Evolutionary conservation across 1,140 invertebrate genomes (phyloP), one percentile per base, ranked within the genome.

Genomic region (Plectrocnemia conspersa): DNA sequence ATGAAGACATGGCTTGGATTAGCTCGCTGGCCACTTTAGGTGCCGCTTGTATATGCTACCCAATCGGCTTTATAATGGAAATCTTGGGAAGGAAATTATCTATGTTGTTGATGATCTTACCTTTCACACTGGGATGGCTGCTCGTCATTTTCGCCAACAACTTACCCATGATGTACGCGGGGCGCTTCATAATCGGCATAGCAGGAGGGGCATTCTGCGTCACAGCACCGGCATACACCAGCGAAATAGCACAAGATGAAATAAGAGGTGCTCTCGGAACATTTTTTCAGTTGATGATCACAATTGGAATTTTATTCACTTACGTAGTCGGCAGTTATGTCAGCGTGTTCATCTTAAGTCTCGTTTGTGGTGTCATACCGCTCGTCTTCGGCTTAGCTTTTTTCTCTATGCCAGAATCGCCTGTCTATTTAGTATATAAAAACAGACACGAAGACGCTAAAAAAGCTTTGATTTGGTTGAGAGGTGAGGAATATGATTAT

Each of bases 321-420:
- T 90, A 89, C 63, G 72, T 72, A 1, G 66, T 88, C 2, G 86
- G 85, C 2, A 78, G 81, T 13, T 74, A 76, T 29, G 66, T 79
- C 1, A 67, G 70, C 35, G 82, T 83, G 61, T 75, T 77, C 22
- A 67, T 71, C 22, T 72, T 91, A 56, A 85, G 85, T 16, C 63
- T 86, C 0, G 69, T 87, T 22, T 87, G 84, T 33, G 80, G 76
- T 0, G 23, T 80, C 1, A 68, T 89, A 5, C 85, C 88, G 1
- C 61, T 87, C 1, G 54, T 90, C 1, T 84, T 86, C 56, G 79
- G 81, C 2, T 49, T 71, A 0, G 68, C 82, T 3, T 86, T 90
- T 69, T 74, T 86, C 52, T 85, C 87, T 56, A 85, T 91, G 79
- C 89, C 89, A 0, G 89, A 92, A 71, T 83, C 86, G 21, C 89